Conservation (phyloP, 2,113 vertebrate genomes). For the Monopterus albus region DNA sequence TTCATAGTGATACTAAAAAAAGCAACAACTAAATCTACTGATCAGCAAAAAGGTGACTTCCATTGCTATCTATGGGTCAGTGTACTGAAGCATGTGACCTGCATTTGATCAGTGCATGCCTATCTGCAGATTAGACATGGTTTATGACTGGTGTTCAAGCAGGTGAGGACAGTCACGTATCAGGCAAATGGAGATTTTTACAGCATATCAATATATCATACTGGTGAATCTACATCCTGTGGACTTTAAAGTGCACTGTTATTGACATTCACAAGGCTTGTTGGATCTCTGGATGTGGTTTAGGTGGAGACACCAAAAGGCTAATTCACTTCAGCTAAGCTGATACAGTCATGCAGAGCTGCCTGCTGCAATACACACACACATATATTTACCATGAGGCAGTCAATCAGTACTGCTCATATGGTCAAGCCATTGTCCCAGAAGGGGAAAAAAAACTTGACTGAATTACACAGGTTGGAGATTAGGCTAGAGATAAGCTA, state of each 20-base stretch:
- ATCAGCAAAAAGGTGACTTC: not conserved
- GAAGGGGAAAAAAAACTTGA: constrained; percentile 6
- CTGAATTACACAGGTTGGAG: constrained; percentile 4
- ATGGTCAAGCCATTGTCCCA: not conserved
- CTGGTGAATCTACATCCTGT: not conserved
- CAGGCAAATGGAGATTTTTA: not conserved
- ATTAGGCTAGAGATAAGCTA: constrained; percentile 10
- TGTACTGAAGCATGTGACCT: not conserved
- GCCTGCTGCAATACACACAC: not conserved
- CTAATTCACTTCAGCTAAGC: not conserved
- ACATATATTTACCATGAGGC: not conserved
- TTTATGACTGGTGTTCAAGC: not conserved
- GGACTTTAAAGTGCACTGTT: not conserved
- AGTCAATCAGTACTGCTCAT: constrained; percentile 31
- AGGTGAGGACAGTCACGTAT: not conserved
- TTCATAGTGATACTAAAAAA: not conserved
- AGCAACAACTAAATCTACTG: not conserved
- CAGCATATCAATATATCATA: not conserved
- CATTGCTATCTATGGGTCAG: not conserved
- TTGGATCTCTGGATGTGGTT: not conserved
- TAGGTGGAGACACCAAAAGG: constrained; percentile 18
- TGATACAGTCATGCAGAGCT: not conserved
- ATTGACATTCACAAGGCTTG: not conserved
- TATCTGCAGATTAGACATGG: not conserved
- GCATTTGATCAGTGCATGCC: not conserved